Percentiles rank a stretch among this genome's conserved stretches.
Conservation (phyloP, 2,797 vertebrate genomes). For the Hydrophis major region DNA sequence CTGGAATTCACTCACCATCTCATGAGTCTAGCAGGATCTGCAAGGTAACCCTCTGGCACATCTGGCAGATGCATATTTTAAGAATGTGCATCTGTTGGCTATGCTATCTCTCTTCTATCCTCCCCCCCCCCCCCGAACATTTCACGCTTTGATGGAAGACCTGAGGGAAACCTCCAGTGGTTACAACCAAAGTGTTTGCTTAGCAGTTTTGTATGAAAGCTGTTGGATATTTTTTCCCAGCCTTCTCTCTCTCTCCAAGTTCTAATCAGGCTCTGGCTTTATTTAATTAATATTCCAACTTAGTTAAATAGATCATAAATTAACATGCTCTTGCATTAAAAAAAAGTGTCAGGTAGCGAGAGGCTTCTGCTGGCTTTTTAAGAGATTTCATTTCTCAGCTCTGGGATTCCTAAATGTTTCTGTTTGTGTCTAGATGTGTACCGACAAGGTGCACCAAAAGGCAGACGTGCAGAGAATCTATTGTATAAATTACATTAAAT, state of each 20-base stretch:
- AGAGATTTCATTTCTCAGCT: slow-evolving; percentile 1
- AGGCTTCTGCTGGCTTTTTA: slow-evolving; percentile 46
- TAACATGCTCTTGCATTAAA: slow-evolving; percentile 58
- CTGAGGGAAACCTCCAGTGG: slow-evolving; percentile 60
- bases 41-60: slow-evolving; percentile 53
- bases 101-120: slow-evolving; percentile 63
- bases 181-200: slow-evolving; percentile 73
- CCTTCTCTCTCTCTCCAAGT: slow-evolving; percentile 56
- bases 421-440: neutral
- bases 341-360: slow-evolving; percentile 55
- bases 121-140: slow-evolving; percentile 44
- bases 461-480: neutral
- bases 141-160: slow-evolving; percentile 71
- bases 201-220: slow-evolving; percentile 65
- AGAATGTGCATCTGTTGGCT: slow-evolving; percentile 67
- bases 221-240: slow-evolving; percentile 54
- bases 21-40: slow-evolving; percentile 46
- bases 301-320: slow-evolving; percentile 76
- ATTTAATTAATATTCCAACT: slow-evolving; percentile 77
- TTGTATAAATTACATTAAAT: neutral
- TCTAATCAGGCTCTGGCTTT: slow-evolving; percentile 72
- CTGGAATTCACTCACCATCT: slow-evolving; percentile 29
- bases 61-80: slow-evolving; percentile 66
- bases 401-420: neutral
- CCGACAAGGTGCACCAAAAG: neutral